Base-by-base conservation (phyloP, 2,113 vertebrate species). In the Odocoileus hemionus region DNA sequence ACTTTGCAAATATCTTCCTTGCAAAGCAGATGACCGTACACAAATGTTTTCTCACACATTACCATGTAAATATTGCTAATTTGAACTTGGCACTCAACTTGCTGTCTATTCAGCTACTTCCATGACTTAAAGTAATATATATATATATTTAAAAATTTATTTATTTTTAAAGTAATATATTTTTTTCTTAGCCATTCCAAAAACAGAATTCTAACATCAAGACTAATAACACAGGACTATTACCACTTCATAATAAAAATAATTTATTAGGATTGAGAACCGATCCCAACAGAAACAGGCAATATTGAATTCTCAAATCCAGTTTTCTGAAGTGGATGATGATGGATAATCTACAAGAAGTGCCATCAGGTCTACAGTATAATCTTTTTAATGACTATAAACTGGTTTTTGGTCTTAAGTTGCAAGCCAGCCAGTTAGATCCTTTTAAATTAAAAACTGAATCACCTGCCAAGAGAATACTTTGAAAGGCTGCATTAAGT, bases 1-100 rank as follows among this genome's bases (percentile, higher is more conserved):
- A 86, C 78, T 33, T 33, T 25, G 83, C 95, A 95, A 94, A 91
- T 92, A 83, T 86, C 98, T 86, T 95, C 96, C 97, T 98, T 97
- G 97, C 7, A 50, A 98, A 98, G 98, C 98, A 86, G 90, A 80
- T 86, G 80, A 92, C 13, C 58, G 60, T 67, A 92, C 86, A 98
- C 92, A 97, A 55, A 98, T 61, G 96, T 96, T 95, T 89, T 95
- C 98, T 98, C 94, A 96, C 97, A 96, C 97, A 33, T 94, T 92
- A 96, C 64, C 50, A 60, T 91, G 97, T 95, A 94, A 89, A 94
- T 39, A 60, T 58, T 86, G 91, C 79, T 86, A 47, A 54, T 80
- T 97, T 93, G 96, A 80, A 78, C 97, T 97, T 54, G 0, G 26
- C 8, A 10, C 12, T 2, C 93, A 85, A 89, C 91, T 93, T 95